Conservation (phyloP, 2,888 invertebrate genomes). For the Blomia tropicalis region DNA sequence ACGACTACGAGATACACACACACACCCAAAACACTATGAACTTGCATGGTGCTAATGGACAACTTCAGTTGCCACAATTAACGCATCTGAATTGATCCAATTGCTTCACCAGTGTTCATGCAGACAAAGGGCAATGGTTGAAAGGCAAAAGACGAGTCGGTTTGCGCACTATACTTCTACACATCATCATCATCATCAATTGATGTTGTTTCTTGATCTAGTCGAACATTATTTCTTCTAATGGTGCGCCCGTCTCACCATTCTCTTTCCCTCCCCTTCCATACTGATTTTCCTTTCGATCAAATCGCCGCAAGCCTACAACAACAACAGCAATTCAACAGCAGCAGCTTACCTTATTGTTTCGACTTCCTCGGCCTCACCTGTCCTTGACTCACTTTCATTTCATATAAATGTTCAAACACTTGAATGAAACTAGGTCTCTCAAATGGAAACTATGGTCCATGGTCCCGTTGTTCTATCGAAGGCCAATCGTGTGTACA, state of each 20-base stretch:
- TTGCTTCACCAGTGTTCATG: background rate
- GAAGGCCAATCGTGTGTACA: background rate
- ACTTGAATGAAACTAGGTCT: too few relatives aligned
- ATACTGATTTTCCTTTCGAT: background rate
- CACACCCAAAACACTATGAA: background rate
- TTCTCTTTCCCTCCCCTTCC: background rate
- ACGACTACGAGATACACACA: too few relatives aligned
- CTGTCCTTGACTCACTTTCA: constrained; percentile 11
- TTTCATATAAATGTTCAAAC: background rate
- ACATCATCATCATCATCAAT: background rate
- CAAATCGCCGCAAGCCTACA: background rate
- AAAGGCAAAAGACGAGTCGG: background rate
- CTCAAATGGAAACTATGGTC: background rate
- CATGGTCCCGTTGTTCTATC: background rate
- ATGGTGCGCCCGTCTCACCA: background rate
- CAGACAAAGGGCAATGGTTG: background rate
- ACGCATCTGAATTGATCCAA: background rate
- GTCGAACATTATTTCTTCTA: background rate
- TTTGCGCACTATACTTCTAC: background rate
- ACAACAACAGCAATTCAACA: background rate
- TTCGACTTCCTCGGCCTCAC: background rate
- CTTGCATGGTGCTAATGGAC: background rate
- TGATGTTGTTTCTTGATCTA: too few relatives aligned
- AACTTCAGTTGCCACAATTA: background rate
- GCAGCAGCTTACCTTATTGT: background rate